Evolutionary conservation across 2,797 vertebrate genomes (phyloP), one percentile per base, ranked within the genome.

Genomic region (Dendrocincla tyrannina): DNA sequence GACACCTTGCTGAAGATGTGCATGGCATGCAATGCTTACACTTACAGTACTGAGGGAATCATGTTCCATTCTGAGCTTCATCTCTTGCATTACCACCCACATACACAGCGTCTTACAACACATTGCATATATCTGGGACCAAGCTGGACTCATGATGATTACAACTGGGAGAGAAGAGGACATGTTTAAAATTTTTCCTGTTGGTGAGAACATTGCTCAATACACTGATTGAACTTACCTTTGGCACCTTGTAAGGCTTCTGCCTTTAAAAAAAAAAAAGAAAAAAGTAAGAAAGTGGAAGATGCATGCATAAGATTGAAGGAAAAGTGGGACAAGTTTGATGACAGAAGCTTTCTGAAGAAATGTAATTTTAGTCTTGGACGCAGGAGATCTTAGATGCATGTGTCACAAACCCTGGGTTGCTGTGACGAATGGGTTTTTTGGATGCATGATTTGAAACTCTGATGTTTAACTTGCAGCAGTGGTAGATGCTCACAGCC

Each of bases 81-180:
- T 70, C 27, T 41, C 27, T 17, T 56, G 30, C 11, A 4, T 60
- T 83, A 14, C 41, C 3, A 4, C 0, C 50, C 4, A 4, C 0
- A 0, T 32, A 5, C 6, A 15, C 24, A 28, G 6, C 32, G 32
- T 83, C 63, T 79, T 56, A 47, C 4, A 66, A 37, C 14, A 24
- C 7, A 2, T 17, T 24, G 30, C 30, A 5, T 14, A 14, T 42
- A 41, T 16, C 23, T 58, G 28, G 39, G 42, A 35, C 42, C 32
- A 58, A 10, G 37, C 33, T 70, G 53, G 42, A 14, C 37, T 33
- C 3, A 0, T 0, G 1, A 33, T 37, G 27, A 56, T 22, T 49
- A 9, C 50, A 64, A 14, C 25, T 69, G 62, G 33, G 42, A 63
- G 49, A 58, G 41, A 41, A 63, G 13, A 62, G 35, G 14, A 39